A percentile compares a stretch with the other conserved stretches of the same genome.
These are phyloP conservation scores for Macquaria ambigua DNA, from an alignment of 2,113 vertebrate species.

Conservation along the genomic window DNA sequence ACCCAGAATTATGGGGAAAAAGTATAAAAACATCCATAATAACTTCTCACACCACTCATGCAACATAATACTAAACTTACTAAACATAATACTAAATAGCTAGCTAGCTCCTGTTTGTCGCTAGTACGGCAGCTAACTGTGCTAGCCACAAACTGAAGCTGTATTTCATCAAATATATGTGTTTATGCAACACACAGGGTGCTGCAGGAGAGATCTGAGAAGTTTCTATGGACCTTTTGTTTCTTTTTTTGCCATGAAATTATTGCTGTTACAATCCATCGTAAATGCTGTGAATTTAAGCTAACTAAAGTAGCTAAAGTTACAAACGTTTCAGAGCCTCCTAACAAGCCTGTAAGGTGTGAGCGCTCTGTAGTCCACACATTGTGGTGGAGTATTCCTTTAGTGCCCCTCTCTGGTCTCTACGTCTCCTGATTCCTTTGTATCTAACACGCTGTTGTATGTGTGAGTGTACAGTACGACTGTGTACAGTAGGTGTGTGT, in stretches of 20 bases:
- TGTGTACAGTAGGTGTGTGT: constrained; percentile 35
- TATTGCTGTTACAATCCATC: not conserved
- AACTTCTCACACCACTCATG: not conserved
- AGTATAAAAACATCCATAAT: not conserved
- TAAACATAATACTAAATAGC: not conserved
- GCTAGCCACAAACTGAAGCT: not conserved
- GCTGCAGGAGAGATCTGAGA: not conserved
- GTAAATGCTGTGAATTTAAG: not conserved
- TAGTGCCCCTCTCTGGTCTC: not conserved
- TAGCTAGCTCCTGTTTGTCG: no score
- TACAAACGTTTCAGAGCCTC: not conserved
- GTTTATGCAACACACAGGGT: not conserved
- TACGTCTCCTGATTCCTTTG: not conserved
- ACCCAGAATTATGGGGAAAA: no score
- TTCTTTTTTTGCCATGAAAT: not conserved
- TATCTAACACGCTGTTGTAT: not conserved
- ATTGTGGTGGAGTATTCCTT: not conserved
- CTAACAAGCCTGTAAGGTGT: no score
- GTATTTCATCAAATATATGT: not conserved
- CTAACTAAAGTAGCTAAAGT: not conserved
- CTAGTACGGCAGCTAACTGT: not conserved
- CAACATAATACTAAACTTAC: not conserved
- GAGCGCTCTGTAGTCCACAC: not conserved
- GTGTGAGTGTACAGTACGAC: constrained; percentile 17
- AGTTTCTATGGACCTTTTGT: no score